Conservation (phyloP, 2,888 invertebrate genomes). For the Chaetoderma sp. region DNA sequence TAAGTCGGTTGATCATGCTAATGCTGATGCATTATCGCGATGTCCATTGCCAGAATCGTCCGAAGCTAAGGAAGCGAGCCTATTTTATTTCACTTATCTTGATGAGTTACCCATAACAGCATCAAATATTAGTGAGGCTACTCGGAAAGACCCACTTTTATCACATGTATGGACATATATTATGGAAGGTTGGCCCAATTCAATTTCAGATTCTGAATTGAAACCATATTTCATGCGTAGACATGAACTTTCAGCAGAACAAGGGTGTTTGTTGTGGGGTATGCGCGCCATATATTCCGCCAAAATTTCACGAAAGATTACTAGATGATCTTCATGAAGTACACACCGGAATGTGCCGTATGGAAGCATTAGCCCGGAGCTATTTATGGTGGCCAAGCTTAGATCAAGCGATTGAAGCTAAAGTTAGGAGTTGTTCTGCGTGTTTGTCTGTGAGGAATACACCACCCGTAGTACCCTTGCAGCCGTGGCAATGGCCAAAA, state of each 20-base stretch:
- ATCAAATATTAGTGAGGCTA: not conserved
- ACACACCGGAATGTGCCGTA: too few relatives aligned
- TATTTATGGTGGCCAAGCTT: too few relatives aligned
- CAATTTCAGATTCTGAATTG: too few relatives aligned
- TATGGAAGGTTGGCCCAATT: not conserved
- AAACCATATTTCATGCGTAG: slow-evolving; percentile 1
- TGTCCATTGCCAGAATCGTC: slow-evolving; percentile 14
- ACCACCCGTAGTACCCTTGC: slow-evolving; percentile 40
- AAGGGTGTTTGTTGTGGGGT: slow-evolving; percentile 14
- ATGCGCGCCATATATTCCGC: too few relatives aligned
- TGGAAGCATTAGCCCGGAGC: too few relatives aligned
- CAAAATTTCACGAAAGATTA: slow-evolving; percentile 30
- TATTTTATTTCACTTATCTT: not conserved
- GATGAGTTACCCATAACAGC: slow-evolving; percentile 1
- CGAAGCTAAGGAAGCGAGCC: slow-evolving; percentile 4
- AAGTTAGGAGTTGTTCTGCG: slow-evolving; percentile 38
- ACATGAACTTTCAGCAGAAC: slow-evolving; percentile 9
- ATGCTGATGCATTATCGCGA: slow-evolving; percentile 56
- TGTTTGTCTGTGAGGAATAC: slow-evolving; percentile 37
- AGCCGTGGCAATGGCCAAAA: slow-evolving; percentile 50
- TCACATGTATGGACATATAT: not conserved
- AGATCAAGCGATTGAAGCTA: slow-evolving; percentile 39
- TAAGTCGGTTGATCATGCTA: slow-evolving; percentile 35
- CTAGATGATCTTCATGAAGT: slow-evolving; percentile 46
- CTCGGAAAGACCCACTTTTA: not conserved